Conservation (phyloP, 1,140 invertebrate species). For the Brachionus sp. region DNA sequence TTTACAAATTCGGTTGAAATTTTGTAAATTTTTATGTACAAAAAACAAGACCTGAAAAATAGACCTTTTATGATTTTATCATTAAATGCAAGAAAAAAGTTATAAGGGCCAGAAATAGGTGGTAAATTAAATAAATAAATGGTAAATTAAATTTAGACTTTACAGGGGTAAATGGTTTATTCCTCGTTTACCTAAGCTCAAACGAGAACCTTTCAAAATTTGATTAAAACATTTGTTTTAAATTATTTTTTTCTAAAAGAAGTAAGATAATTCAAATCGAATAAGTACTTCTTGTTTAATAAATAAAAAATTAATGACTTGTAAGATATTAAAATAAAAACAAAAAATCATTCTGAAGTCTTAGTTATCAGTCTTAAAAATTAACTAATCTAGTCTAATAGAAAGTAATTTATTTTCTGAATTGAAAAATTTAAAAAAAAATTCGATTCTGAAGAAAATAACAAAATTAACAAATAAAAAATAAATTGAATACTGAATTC, state of each 20-base stretch:
- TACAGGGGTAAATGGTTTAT: background rate
- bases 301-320: background rate
- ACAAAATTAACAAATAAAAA: background rate
- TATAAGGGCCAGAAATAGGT: background rate
- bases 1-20: background rate
- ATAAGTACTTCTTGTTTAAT: background rate
- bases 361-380: constrained; percentile 5
- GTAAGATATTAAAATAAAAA: background rate
- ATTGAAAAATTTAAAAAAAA: constrained; percentile 1
- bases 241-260: background rate
- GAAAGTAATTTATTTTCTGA: constrained; percentile 4
- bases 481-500: background rate
- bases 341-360: background rate
- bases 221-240: background rate
- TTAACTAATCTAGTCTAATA: background rate
- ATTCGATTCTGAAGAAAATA: constrained; percentile 3
- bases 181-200: background rate
- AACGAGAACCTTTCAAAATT: background rate
- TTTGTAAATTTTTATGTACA: background rate
- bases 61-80: constrained; percentile 2
- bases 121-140: background rate
- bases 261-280: background rate
- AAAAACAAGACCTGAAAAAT: background rate
- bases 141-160: background rate
- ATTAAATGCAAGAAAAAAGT: background rate